Base-by-base conservation (phyloP, 1,140 invertebrate genomes). In the Chironomus striatipennis region DNA sequence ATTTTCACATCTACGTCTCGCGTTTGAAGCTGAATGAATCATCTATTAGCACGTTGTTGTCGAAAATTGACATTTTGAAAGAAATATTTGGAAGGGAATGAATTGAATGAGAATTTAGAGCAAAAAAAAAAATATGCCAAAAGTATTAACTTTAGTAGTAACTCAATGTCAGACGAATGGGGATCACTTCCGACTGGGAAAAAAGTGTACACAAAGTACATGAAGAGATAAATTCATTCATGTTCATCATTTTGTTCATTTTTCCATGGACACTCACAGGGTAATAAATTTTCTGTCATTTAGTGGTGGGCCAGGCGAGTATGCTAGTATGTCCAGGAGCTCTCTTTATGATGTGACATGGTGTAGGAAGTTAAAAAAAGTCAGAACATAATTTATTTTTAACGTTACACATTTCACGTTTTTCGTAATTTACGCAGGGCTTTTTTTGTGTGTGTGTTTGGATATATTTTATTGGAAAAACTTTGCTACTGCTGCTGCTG, bases 241-340 rank as follows among this genome's bases (percentile, higher is more conserved):
- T 21, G 65, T 70, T 20, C 65, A 70, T 57, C 47, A 57, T 57
- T 57, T 57, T 34, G 24, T 34, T 34, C 24, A 1, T 57, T 10
- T 57, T 57, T 7, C n/a, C 1, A 10, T 70, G 65, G 65, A 18
- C n/a, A 57, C 47, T 12, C 65, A 17, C 17, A 70, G 4, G 65
- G 65, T 17, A 70, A 70, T 70, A 70, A 70, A 70, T 70, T 70
- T 70, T 70, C 65, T 70, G 65, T 70, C 65, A 70, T 70, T 70
- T 70, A n/a, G 65, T 70, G 47, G 47, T 57, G 47, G 47, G 12
- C 47, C n/a, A n/a, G 47, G 47, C 17, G 65, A 18, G 65, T n/a
- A 57, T 20, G 17, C 17, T 5, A 70, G 20, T 21, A 70, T 21
- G 65, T 70, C 65, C 65, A 70, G 20, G 47, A 70, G 65, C 65